A percentile compares a stretch with the other conserved stretches of the same genome.
phyloP scores from a whole-genome alignment of 1,140 invertebrate species.

The Apis mellifera region Amel_HAv3.1 CM009938.2:7662001-7662500 shows the following conservation, averaged over 20 bases:
- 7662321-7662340: conserved; percentile 31
- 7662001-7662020: not conserved
- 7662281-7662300: conserved; percentile 49
- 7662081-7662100: not conserved
- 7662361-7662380: not conserved
- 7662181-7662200: not conserved
- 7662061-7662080: not conserved
- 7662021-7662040: not conserved
- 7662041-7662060: too few relatives aligned
- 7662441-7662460: not conserved
- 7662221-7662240: too few relatives aligned
- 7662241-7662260: conserved; percentile 44
- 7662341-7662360: conserved; percentile 7
- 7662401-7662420: conserved; percentile 1
- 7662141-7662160: not conserved
- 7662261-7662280: conserved; percentile 39
- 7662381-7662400: conserved; percentile 12
- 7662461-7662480: not conserved
- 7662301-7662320: conserved; percentile 43
- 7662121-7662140: not conserved
- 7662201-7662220: too few relatives aligned
- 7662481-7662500: not conserved
- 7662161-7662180: not conserved
- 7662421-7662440: not conserved
- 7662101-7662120: not conserved